Evolutionary conservation across 2,797 vertebrate genomes (phyloP).

Genomic region (Phataginus tetradactyla): DNA sequence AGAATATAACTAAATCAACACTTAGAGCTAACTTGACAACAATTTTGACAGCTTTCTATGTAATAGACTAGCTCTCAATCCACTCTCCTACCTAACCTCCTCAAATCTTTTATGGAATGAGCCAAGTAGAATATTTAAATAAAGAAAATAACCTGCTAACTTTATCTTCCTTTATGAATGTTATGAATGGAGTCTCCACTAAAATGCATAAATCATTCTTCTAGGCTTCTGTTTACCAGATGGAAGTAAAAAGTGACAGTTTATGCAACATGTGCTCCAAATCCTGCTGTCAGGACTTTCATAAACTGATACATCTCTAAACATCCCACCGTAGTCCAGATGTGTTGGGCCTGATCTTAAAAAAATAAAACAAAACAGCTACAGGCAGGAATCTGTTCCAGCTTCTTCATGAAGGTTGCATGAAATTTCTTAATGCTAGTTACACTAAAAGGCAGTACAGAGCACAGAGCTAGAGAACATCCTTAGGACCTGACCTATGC

Average conservation of each 20-base stretch:
- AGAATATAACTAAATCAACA: not conserved
- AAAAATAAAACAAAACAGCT: not conserved
- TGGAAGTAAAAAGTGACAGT: conserved; percentile 30
- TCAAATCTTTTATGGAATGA: conserved; percentile 11
- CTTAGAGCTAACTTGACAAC: not conserved
- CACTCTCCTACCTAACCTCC: not conserved
- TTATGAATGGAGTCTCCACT: conserved; percentile 15
- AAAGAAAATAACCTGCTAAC: not conserved
- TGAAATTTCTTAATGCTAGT: conserved; percentile 5
- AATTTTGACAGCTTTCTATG: not conserved
- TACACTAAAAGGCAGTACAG: not conserved
- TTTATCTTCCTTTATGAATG: conserved; percentile 1
- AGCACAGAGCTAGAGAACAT: not conserved
- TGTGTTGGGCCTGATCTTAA: not conserved
- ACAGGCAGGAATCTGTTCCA: not conserved
- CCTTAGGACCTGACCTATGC: not conserved
- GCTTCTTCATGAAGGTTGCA: not conserved
- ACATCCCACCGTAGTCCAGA: conserved; percentile 27
- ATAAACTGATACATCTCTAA: conserved; percentile 16
- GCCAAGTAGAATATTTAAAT: not conserved
- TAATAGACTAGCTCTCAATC: not conserved
- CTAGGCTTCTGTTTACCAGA: conserved; percentile 64
- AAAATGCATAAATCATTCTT: conserved; percentile 58
- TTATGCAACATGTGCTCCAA: not conserved
- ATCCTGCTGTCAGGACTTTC: conserved; percentile 38